Percentiles rank a stretch among this genome's conserved stretches.
Evolutionary conservation across 1,140 invertebrate species (phyloP).

Genomic region (Luehdorfia chinensis): DNA sequence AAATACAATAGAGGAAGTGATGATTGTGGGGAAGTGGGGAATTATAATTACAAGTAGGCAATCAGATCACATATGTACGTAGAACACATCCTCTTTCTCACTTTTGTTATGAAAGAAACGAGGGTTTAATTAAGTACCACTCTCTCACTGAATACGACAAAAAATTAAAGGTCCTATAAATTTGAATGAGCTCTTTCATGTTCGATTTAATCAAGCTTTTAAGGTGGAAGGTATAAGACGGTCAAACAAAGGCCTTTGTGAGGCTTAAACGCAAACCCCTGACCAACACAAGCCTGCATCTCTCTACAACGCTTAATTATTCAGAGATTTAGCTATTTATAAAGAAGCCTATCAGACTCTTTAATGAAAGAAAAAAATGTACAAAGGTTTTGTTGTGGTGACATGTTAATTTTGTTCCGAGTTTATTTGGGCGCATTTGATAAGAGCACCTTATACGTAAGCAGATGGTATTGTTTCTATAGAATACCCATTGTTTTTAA

Average conservation of each 20-base stretch:
- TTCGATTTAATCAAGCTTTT: constrained; percentile 6
- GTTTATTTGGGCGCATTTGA: too few relatives aligned
- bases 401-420: background rate
- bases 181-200: background rate
- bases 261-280: constrained; percentile 2
- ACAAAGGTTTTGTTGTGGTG: background rate
- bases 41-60: too few relatives aligned
- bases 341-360: background rate
- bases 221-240: background rate
- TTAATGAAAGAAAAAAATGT: constrained; percentile 4
- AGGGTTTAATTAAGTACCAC: too few relatives aligned
- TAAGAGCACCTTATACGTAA: too few relatives aligned
- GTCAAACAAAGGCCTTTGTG: constrained; percentile 7
- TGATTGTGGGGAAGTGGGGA: too few relatives aligned
- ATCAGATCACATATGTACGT: too few relatives aligned
- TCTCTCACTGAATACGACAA: too few relatives aligned
- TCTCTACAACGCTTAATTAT: constrained; percentile 2
- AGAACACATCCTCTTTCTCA: too few relatives aligned
- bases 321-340: constrained; percentile 2
- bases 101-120: too few relatives aligned
- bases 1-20: too few relatives aligned
- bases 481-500: too few relatives aligned
- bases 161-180: background rate
- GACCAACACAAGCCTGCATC: constrained; percentile 5
- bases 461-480: too few relatives aligned